Evolutionary conservation across 2,797 vertebrate species (phyloP).

Genomic region (Myotis planiceps): DNA sequence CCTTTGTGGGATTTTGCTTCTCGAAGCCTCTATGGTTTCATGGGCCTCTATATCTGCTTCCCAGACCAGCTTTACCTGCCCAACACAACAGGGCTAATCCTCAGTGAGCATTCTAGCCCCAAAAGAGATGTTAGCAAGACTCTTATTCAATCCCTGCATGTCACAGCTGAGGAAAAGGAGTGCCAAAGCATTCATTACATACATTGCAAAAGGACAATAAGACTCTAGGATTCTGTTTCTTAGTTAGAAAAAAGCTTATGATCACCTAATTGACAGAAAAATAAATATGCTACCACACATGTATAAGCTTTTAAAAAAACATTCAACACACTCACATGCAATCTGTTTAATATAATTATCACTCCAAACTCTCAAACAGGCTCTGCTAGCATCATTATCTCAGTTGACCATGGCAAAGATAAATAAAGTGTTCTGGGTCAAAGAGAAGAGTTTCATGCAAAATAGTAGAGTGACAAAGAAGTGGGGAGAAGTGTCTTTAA

Average conservation of each 20-base stretch:
- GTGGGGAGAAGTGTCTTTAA: background rate
- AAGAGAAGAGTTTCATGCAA: constrained; percentile 49
- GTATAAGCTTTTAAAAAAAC: background rate
- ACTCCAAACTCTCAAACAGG: background rate
- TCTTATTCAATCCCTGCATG: background rate
- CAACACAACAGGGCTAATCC: background rate
- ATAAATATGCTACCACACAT: background rate
- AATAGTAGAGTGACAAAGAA: constrained; percentile 36
- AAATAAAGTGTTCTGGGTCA: constrained; percentile 47
- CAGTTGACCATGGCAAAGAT: background rate
- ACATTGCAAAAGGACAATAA: background rate
- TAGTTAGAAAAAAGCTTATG: background rate
- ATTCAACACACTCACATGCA: background rate
- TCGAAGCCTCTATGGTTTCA: background rate
- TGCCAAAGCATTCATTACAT: background rate
- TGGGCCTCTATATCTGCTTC: constrained; percentile 15
- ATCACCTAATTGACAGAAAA: constrained; percentile 29
- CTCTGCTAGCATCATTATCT: constrained; percentile 47
- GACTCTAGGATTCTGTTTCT: background rate
- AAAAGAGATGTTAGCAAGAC: background rate
- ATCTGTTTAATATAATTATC: constrained; percentile 37
- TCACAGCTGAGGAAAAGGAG: background rate
- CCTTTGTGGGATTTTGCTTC: constrained; percentile 42
- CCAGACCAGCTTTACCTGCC: background rate
- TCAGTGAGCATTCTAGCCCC: background rate